Conservation (phyloP, 2,888 invertebrate species). For the Phortica okadai region DNA sequence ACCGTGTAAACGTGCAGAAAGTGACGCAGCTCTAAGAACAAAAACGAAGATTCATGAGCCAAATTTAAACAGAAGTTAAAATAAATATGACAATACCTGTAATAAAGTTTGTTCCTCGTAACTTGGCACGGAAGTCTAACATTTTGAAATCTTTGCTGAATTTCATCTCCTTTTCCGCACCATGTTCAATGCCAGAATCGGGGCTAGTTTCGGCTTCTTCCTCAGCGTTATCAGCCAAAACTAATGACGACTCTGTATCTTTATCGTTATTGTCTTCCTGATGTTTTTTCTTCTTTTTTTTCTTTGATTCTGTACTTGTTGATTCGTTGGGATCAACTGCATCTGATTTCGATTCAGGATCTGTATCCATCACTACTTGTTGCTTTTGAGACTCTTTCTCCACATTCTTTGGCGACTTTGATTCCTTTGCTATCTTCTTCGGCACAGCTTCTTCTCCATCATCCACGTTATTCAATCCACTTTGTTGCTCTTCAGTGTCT, state of each 20-base stretch:
- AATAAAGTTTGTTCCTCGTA: constrained; percentile 78
- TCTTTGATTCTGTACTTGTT: constrained; percentile 17
- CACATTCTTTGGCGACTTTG: constrained; percentile 52
- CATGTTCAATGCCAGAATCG: constrained; percentile 64
- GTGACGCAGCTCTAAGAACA: constrained; percentile 79
- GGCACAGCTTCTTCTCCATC: constrained; percentile 62
- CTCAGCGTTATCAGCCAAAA: background rate
- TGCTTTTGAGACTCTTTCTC: constrained; percentile 35
- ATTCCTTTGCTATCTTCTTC: constrained; percentile 61
- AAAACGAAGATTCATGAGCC: too few species aligned
- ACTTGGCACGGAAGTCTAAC: constrained; percentile 80
- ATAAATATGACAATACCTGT: constrained; percentile 75
- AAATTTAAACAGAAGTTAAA: too few species aligned
- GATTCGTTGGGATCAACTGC: background rate
- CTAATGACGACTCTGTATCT: constrained; percentile 1
- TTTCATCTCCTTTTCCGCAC: constrained; percentile 52
- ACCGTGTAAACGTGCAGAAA: constrained; percentile 79
- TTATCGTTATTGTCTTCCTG: background rate
- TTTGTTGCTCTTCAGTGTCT: constrained; percentile 35
- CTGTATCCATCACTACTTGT: background rate
- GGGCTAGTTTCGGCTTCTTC: constrained; percentile 54
- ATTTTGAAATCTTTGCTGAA: constrained; percentile 78
- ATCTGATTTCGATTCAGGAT: background rate
- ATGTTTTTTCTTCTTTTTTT: background rate
- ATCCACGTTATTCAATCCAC: constrained; percentile 39